Base-by-base conservation (phyloP, 2,113 vertebrate species). In the Chunga burmeisteri region DNA sequence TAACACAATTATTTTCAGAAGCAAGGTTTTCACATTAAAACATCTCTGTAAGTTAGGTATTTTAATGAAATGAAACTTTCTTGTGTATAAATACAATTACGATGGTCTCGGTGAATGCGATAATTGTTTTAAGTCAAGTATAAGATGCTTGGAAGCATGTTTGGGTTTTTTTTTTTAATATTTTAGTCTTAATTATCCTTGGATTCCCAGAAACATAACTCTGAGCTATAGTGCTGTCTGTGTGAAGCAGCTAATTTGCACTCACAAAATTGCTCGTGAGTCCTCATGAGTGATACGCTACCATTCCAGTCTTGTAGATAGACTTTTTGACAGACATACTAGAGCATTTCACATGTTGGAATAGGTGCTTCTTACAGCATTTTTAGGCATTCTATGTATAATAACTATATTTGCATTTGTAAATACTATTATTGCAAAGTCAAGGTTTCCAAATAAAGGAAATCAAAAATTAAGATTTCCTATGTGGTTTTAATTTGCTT, bases 51-150 rank as follows among this genome's bases (percentile, higher is more conserved):
- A 81, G 22, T 77, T 52, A 56, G 62, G 21, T 80, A 42, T 73
- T 82, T 90, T 94, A 94, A 94, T 91, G 58, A 94, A 82, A 50
- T 82, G 42, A 72, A 81, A 49, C 34, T 85, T 86, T 74, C 63
- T 85, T 90, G 9, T 77, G 13, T 68, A 44, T 83, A 67, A 63
- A 62, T 78, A 81, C 40, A 88, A 93, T 94, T 72, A 82, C 62
- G 46, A 91, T 70, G 1, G 44, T 86, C 83, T 89, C 73, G 75
- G 68, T 81, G 77, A 89, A 87, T 38, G 56, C 4, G 4, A 23
- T 92, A 88, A 94, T 93, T 79, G 38, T 50, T 93, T 83, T 84
- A 94, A 92, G 47, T 81, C 55, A 77, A 80, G 53, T 68, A 42
- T 73, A 83, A 92, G 77, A 65, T 25, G 52, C 58, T 91, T 87